These are phyloP conservation scores for Gymnorhina tibicen DNA, from an alignment of 2,113 vertebrate genomes.

Conservation along the genomic window DNA sequence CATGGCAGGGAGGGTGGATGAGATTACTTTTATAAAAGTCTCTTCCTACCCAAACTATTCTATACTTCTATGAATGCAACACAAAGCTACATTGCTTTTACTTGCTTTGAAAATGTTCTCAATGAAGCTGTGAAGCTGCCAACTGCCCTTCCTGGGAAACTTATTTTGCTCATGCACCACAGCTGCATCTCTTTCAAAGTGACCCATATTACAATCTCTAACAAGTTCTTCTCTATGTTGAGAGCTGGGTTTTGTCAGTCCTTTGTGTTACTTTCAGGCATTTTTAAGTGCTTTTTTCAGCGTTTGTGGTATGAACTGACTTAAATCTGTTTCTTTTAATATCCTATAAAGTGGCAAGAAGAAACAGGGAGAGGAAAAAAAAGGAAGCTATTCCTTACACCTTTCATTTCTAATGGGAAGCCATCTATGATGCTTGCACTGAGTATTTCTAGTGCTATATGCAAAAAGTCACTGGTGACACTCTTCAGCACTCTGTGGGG, in stretches of 20 bases:
- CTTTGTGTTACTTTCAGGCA: neutral
- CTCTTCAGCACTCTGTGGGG: conserved; percentile 12
- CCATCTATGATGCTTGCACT: neutral
- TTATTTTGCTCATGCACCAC: neutral
- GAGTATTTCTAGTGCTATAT: neutral
- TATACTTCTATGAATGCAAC: neutral
- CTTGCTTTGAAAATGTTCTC: neutral
- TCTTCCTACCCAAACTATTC: neutral
- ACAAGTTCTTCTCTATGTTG: neutral
- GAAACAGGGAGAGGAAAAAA: neutral
- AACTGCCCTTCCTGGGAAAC: neutral
- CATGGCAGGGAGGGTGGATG: neutral
- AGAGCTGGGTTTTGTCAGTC: neutral
- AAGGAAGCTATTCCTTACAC: neutral
- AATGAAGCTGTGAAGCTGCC: neutral
- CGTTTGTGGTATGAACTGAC: neutral
- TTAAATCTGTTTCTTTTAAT: neutral
- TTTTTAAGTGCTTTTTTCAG: neutral
- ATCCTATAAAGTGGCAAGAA: neutral
- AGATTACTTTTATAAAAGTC: neutral
- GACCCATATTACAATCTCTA: neutral
- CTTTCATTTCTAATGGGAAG: conserved; percentile 2
- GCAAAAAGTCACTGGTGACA: neutral
- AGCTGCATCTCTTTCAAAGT: neutral
- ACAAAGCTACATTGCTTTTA: neutral